phyloP scores from a whole-genome alignment of 2,113 vertebrate genomes.

The Cairina moschata region DNA sequence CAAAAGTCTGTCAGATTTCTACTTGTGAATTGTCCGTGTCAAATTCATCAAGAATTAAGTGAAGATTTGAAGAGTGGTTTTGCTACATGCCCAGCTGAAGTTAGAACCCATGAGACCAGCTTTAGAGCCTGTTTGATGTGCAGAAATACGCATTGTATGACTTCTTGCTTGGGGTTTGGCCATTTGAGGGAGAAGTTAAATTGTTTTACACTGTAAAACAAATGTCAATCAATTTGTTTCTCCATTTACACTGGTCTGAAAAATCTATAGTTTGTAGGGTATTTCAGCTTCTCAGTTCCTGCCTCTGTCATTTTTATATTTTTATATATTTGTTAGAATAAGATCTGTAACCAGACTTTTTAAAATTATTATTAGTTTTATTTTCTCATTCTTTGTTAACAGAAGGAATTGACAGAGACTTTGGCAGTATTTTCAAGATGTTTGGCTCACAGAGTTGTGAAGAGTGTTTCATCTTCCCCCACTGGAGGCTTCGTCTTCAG shows the following conservation, averaged over 20 bases:
- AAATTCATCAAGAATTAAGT: background rate
- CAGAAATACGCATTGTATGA: background rate
- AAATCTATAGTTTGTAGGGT: background rate
- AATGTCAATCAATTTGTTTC: background rate
- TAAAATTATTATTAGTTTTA: background rate
- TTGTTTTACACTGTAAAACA: background rate
- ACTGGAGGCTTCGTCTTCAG: background rate
- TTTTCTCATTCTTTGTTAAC: background rate
- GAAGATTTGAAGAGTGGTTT: background rate
- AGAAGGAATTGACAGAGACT: background rate
- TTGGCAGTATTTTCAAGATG: background rate
- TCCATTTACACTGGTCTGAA: background rate
- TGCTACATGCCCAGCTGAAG: background rate
- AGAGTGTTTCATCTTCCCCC: background rate
- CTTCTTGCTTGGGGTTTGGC: background rate
- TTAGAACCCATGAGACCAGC: background rate
- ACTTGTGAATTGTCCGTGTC: background rate
- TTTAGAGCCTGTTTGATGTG: background rate
- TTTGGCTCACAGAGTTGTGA: background rate
- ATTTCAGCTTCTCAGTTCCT: background rate
- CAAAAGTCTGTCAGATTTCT: background rate
- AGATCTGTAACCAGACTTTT: background rate
- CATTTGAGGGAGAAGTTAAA: background rate
- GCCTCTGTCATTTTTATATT: background rate
- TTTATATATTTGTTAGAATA: background rate